Evolutionary conservation across 1,140 invertebrate genomes (phyloP).

Genomic region (Drosophila watanabei): DNA sequence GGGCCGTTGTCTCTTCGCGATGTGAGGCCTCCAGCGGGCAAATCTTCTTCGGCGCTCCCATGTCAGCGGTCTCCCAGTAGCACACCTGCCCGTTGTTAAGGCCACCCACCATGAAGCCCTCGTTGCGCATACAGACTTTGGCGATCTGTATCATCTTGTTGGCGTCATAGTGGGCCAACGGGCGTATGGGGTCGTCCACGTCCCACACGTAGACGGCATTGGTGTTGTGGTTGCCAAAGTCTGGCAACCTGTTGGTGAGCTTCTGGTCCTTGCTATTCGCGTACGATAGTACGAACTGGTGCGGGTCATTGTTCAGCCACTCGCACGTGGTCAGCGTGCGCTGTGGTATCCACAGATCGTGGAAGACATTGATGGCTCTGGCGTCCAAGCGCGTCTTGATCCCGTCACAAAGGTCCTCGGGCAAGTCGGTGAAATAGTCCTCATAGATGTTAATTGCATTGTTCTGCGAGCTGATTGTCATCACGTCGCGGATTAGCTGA

Average conservation of each 20-base stretch:
- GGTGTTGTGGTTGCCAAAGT: conserved; percentile 74
- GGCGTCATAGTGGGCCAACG: conserved; percentile 89
- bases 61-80: conserved; percentile 90
- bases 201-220: conserved; percentile 93
- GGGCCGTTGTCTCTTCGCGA: conserved; percentile 88
- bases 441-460: conserved; percentile 96
- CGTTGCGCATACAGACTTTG: conserved; percentile 94
- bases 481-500: conserved; percentile 51
- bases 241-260: conserved; percentile 79
- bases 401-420: conserved; percentile 48
- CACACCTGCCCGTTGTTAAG: conserved; percentile 93
- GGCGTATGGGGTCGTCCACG: conserved; percentile 93
- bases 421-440: conserved; percentile 91
- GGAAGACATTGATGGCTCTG: conserved; percentile 59
- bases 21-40: conserved; percentile 90
- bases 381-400: conserved; percentile 61
- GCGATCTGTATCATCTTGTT: conserved; percentile 90
- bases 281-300: conserved; percentile 92
- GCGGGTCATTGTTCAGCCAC: conserved; percentile 92
- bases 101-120: conserved; percentile 92
- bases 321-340: conserved; percentile 90
- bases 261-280: conserved; percentile 64
- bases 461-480: conserved; percentile 91
- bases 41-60: conserved; percentile 86
- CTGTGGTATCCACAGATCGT: conserved; percentile 86